phyloP scores from a whole-genome alignment of 2,888 invertebrate genomes.

The Rotaria sp. region DNA sequence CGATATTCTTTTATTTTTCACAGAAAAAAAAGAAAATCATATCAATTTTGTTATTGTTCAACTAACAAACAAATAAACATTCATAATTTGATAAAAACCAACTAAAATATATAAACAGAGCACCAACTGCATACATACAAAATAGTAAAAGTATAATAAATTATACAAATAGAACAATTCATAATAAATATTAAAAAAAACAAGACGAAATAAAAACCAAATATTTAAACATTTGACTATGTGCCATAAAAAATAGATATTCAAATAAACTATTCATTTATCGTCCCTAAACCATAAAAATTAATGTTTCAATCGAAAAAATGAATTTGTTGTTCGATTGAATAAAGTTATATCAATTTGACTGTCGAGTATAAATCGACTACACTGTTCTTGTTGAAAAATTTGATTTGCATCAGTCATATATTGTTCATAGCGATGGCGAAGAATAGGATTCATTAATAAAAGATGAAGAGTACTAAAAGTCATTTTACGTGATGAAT shows the following conservation, averaged over 20 bases:
- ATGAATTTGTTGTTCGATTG: background rate
- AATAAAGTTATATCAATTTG: constrained; percentile 12
- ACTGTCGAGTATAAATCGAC: constrained; percentile 2
- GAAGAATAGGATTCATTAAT: background rate
- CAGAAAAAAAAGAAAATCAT: background rate
- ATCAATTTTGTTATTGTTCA: too few relatives aligned
- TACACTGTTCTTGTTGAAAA: background rate
- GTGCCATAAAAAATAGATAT: background rate
- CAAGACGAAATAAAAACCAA: background rate
- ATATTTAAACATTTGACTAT: background rate
- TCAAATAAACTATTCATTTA: background rate
- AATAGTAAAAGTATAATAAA: background rate
- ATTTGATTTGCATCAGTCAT: background rate
- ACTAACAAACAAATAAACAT: too few relatives aligned
- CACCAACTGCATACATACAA: background rate
- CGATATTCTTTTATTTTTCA: background rate
- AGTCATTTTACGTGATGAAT: constrained; percentile 6
- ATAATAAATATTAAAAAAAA: background rate
- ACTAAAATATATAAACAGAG: background rate
- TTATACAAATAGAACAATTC: background rate
- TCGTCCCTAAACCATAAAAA: background rate
- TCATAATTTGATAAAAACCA: background rate
- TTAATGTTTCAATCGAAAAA: background rate
- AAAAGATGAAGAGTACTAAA: background rate
- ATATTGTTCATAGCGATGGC: background rate